Conservation (phyloP, 2,888 invertebrate species). For the Hylaea fasciaria region DNA sequence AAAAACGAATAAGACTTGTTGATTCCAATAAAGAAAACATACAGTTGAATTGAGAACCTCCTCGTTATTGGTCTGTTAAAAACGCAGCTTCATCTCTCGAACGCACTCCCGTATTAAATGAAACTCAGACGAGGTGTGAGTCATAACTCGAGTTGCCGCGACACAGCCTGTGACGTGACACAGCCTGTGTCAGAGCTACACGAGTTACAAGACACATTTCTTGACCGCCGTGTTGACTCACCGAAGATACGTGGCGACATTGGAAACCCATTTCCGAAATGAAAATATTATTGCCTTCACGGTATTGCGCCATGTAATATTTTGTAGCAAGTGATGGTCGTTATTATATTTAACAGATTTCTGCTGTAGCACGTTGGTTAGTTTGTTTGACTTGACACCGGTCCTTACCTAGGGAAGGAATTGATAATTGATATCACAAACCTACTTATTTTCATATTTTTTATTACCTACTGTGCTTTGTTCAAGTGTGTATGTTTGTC, state of each 20-base stretch:
- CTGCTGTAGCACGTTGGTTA: not conserved
- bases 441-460: too few species aligned
- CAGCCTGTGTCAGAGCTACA: too few species aligned
- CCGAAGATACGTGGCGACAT: slow-evolving; percentile 17
- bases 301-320: slow-evolving; percentile 3
- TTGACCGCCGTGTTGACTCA: slow-evolving; percentile 29
- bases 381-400: not conserved
- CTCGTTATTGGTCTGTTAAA: not conserved
- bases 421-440: too few species aligned
- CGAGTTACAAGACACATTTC: slow-evolving; percentile 13
- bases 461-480: too few species aligned
- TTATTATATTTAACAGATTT: slow-evolving; percentile 9
- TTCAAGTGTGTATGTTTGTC: too few species aligned
- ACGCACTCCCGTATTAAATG: not conserved
- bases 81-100: not conserved
- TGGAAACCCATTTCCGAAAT: slow-evolving; percentile 38
- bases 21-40: too few species aligned
- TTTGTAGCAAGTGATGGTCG: slow-evolving; percentile 1
- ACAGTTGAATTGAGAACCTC: too few species aligned
- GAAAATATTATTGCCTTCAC: slow-evolving; percentile 25
- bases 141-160: too few species aligned
- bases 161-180: too few species aligned
- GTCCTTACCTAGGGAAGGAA: too few species aligned
- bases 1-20: too few species aligned
- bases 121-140: too few species aligned